A percentile compares a stretch with the other conserved stretches of the same genome.
Conservation (phyloP, 2,797 vertebrate species). For the Hypotaenidia okinawae region DNA sequence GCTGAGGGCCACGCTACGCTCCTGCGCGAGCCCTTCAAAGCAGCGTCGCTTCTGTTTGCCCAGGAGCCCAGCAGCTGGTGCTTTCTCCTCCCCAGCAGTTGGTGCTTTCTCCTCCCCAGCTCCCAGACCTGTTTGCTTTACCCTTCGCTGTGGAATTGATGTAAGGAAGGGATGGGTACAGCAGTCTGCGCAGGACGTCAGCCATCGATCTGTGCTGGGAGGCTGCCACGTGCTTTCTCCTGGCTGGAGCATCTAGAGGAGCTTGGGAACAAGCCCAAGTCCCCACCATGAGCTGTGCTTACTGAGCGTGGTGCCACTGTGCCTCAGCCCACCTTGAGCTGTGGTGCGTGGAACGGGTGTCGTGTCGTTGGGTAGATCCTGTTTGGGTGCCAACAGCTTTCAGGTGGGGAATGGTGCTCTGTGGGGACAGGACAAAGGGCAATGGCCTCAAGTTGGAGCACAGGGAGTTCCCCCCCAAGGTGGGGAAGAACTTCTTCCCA, state of each 20-base stretch:
- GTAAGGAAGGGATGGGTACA: neutral
- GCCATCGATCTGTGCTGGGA: conserved; percentile 13
- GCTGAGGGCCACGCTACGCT: neutral
- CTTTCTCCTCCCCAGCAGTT: neutral
- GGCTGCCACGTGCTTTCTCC: neutral
- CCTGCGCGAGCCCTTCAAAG: neutral
- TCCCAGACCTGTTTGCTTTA: neutral
- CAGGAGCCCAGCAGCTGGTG: neutral
- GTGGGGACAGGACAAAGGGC: too few species aligned
- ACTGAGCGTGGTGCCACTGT: neutral
- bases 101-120: neutral
- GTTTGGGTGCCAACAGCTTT: neutral
- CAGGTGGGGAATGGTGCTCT: neutral
- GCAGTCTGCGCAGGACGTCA: neutral
- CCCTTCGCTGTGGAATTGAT: neutral
- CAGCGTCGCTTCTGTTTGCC: neutral
- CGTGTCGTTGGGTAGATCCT: neutral
- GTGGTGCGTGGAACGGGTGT: neutral
- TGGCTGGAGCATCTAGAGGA: neutral
- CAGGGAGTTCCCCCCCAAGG: too few species aligned
- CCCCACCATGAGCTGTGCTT: fast-evolving
- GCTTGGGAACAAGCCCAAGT: neutral
- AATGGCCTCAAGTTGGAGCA: too few species aligned
- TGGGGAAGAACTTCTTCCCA: too few species aligned
- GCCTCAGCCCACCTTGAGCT: neutral